Evolutionary conservation across 2,113 vertebrate genomes (phyloP), one percentile per base, ranked within the genome.

Genomic region (Cairina moschata): DNA sequence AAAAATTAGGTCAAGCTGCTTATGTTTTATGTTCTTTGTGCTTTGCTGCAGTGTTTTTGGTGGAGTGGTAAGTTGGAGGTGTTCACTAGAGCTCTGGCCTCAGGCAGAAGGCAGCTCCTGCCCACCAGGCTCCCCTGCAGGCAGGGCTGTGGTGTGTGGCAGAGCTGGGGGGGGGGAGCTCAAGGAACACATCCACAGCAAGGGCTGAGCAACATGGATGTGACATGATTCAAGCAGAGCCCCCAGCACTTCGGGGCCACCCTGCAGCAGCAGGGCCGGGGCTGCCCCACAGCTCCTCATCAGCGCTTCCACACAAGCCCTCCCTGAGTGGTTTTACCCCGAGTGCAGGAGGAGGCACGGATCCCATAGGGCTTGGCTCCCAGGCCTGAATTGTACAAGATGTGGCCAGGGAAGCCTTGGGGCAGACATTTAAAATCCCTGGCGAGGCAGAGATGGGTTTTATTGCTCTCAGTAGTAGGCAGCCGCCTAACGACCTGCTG

Each of bases 121-220:
- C 50, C 50, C 22, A 2, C 5, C 13, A 6, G 0, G 31, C 8
- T 40, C 14, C 38, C 11, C 48, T 20, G 56, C 62, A 4, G 0
- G 1, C 5, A 4, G n/a, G 28, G 29, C 0, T 16, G 6, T 0
- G 36, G 54, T 29, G 26, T 2, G 13, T 1, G 8, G 25, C 23
- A 34, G 34, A 6, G n/a, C n/a, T n/a, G n/a, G n/a, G n/a, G n/a
- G 10, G 0, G 2, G 63, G 32, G 13, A 46, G 56, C 3, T 34
- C 14, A 2, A 5, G 11, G 15, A 15, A 3, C 3, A 3, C 2
- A 8, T 17, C 46, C 42, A 2, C 15, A 1, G 2, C 8, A 2
- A 0, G 5, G 7, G 3, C 13, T 1, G 11, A 2, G 17, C 2
- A 8, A 31, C 6, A 6, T 1, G 1, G 5, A 2, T 2, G 23